Evolutionary conservation across 1,140 invertebrate genomes (phyloP).

Genomic region (Streblospio benedicti): DNA sequence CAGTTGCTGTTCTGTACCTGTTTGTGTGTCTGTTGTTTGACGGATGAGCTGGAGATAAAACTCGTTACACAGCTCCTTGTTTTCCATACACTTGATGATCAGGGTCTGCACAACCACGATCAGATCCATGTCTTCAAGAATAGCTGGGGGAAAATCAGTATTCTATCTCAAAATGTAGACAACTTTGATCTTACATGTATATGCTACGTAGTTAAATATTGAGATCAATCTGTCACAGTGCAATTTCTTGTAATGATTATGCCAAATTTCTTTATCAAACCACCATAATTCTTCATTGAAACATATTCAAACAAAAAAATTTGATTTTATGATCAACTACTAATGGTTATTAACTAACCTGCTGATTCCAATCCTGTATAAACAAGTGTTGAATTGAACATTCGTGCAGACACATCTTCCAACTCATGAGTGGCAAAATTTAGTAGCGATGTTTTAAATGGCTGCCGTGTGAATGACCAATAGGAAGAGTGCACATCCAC

Average conservation of each 20-base stretch:
- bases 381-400: slow-evolving; percentile 55
- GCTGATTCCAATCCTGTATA: slow-evolving; percentile 68
- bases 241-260: background rate
- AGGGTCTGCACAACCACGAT: slow-evolving; percentile 77
- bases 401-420: slow-evolving; percentile 71
- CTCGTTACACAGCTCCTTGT: slow-evolving; percentile 68
- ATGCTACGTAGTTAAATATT: background rate
- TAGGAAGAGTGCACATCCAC: slow-evolving; percentile 76
- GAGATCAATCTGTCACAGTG: background rate
- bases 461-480: slow-evolving; percentile 80
- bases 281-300: no score
- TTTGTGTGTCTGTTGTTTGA: slow-evolving; percentile 74
- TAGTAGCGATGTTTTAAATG: slow-evolving; percentile 69
- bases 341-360: no score
- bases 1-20: slow-evolving; percentile 19
- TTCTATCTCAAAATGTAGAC: background rate
- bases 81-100: slow-evolving; percentile 81
- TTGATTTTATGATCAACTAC: no score
- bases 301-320: no score
- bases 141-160: slow-evolving; percentile 6
- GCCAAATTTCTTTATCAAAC: background rate
- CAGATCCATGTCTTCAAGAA: slow-evolving; percentile 55
- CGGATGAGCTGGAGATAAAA: slow-evolving; percentile 87
- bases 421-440: slow-evolving; percentile 71
- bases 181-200: background rate